Conservation (phyloP, 2,888 invertebrate species). For the Philonicus albiceps region DNA sequence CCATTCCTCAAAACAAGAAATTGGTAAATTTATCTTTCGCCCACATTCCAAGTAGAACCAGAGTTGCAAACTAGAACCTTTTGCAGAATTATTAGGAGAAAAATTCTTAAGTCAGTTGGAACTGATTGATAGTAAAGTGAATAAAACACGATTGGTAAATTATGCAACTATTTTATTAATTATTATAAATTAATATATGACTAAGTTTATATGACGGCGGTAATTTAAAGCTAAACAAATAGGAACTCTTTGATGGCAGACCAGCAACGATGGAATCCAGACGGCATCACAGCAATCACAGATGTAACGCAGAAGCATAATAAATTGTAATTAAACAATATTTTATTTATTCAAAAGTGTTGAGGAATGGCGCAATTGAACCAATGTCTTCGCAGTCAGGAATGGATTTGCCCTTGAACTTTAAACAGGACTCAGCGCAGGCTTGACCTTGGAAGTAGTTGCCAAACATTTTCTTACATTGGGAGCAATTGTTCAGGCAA, state of each 20-base stretch:
- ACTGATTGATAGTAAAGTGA: not conserved
- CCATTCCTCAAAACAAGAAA: not conserved
- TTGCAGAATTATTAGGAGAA: not conserved
- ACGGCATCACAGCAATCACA: not conserved
- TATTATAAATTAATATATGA: slow-evolving; percentile 13
- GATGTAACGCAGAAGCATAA: slow-evolving; percentile 54
- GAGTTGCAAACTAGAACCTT: not conserved
- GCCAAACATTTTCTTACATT: slow-evolving; percentile 89
- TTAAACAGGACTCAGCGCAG: slow-evolving; percentile 85
- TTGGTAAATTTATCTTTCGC: not conserved
- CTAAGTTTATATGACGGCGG: slow-evolving; percentile 2
- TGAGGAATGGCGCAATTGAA: slow-evolving; percentile 81
- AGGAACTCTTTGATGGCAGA: not conserved
- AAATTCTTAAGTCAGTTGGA: not conserved
- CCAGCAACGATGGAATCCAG: not conserved
- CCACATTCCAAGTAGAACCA: not conserved
- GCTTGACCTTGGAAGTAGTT: slow-evolving; percentile 85
- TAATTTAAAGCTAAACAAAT: not conserved
- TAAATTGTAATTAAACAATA: slow-evolving; percentile 65
- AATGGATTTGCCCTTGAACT: slow-evolving; percentile 82
- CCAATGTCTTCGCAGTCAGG: slow-evolving; percentile 86
- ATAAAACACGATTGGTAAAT: not conserved
- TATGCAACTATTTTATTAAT: not conserved
- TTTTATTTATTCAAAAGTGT: slow-evolving; percentile 65
- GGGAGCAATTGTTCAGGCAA: slow-evolving; percentile 87